Conservation (phyloP, 2,113 vertebrate species). For the Eublepharis macularius region DNA sequence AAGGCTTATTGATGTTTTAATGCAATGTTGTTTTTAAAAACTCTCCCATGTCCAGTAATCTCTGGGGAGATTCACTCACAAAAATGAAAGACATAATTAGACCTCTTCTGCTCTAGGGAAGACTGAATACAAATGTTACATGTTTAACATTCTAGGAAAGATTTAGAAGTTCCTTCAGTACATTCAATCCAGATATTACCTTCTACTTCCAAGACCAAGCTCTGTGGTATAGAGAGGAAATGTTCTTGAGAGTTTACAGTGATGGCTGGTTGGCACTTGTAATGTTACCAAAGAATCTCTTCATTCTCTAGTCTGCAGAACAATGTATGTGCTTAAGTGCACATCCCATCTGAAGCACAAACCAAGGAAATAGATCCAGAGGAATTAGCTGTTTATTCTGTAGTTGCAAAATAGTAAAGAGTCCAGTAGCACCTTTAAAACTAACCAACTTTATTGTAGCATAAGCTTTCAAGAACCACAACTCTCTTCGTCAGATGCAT, state of each 20-base stretch:
- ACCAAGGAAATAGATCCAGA: too few species aligned
- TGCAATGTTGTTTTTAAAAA: background rate
- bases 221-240: background rate
- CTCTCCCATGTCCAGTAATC: background rate
- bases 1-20: background rate
- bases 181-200: background rate
- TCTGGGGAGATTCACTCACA: background rate
- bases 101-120: background rate
- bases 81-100: background rate
- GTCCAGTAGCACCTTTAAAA: too few species aligned
- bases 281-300: background rate
- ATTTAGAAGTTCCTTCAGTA: background rate
- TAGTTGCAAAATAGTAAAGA: too few species aligned
- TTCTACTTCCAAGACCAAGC: background rate
- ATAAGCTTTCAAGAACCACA: too few species aligned
- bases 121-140: background rate
- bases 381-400: too few species aligned
- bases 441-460: too few species aligned
- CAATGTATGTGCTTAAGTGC: background rate
- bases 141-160: background rate
- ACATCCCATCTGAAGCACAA: background rate
- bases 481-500: too few species aligned
- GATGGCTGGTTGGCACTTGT: background rate
- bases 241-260: background rate
- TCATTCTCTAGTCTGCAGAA: background rate